Base-by-base conservation (phyloP, 1,140 invertebrate genomes). In the Gryllus bimaculatus region DNA sequence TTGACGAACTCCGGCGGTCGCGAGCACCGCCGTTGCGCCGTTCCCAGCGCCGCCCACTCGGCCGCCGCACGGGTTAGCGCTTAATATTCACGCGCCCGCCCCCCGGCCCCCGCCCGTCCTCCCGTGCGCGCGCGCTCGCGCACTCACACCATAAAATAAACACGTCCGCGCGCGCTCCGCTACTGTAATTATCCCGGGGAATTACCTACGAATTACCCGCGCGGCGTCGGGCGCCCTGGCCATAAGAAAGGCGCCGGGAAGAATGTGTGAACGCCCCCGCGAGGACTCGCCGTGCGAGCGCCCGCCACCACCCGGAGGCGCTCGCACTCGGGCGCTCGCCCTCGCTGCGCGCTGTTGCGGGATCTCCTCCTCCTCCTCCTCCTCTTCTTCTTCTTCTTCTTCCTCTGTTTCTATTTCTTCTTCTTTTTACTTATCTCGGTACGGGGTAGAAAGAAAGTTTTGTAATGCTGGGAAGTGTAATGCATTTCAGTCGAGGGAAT, bases 71-170 rank as follows among this genome's bases (percentile, higher is more conserved):
- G 54, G 18, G 54, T 18, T 13, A 66, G 54, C 54, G 54, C 54
- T 66, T 66, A 66, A 66, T 66, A 66, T 66, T 10, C 54, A 66
- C 54, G 54, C 54, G 54, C 54, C 10, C 18, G 18, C 54, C 18
- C 54, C 0, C 54, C 5, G 1, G 26, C 26, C 26, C 26, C 26
- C 26, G 26, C 26, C 26, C 26, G 26, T 5, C 26, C 26, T 1
- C 26, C 26, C 26, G 26, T n/a, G n/a, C 26, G 26, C 26, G 26
- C 26, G 26, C 26, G 26, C 26, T 1, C 54, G 54, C 54, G 54
- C 18, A 66, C 54, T 66, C 54, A 66, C 54, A 66, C 54, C 54
- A 66, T 66, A 66, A 66, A 66, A 66, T 66, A 66, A 66, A 66
- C 54, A 66, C 54, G 54, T 66, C 54, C 54, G 54, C 54, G 54